A percentile compares a stretch with the other conserved stretches of the same genome.
Evolutionary conservation across 2,888 invertebrate genomes (phyloP).

Genomic region (Rhagophthalmus giganteus): DNA sequence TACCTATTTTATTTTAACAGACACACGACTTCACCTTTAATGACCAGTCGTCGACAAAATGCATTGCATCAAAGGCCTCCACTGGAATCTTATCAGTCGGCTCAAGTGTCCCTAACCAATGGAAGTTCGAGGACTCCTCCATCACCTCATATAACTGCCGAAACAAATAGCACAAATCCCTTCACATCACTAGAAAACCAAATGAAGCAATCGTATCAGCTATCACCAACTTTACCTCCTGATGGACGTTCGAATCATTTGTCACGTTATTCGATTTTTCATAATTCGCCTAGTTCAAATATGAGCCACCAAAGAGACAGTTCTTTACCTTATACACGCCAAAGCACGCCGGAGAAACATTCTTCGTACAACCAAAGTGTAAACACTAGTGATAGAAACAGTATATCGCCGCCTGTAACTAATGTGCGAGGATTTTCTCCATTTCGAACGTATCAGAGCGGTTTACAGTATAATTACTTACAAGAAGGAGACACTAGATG

Average conservation of each 20-base stretch:
- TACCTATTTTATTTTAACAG: constrained; percentile 17
- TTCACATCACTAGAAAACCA: constrained; percentile 25
- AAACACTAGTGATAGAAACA: constrained; percentile 24
- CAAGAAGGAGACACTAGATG: constrained; percentile 16
- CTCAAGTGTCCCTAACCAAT: constrained; percentile 37
- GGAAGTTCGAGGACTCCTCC: constrained; percentile 34
- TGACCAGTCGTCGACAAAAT: constrained; percentile 26
- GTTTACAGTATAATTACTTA: constrained; percentile 15
- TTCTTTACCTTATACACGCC: constrained; percentile 39
- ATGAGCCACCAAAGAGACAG: constrained; percentile 39
- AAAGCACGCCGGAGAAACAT: constrained; percentile 38
- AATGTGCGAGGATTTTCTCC: constrained; percentile 46
- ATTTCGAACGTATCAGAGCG: constrained; percentile 43
- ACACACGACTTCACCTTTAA: constrained; percentile 40
- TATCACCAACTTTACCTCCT: constrained; percentile 39
- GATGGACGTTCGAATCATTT: constrained; percentile 40
- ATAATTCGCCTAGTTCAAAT: constrained; percentile 31
- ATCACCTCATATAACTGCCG: constrained; percentile 16
- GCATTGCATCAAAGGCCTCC: constrained; percentile 38
- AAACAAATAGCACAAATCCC: constrained; percentile 19
- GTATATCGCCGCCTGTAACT: constrained; percentile 32
- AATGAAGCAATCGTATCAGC: constrained; percentile 29
- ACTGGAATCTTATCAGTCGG: constrained; percentile 31
- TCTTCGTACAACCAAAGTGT: constrained; percentile 31
- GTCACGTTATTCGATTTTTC: constrained; percentile 47